Evolutionary conservation across 2,888 invertebrate species (phyloP), one percentile per base, ranked within the genome.

Genomic region (Melipona beecheii): DNA sequence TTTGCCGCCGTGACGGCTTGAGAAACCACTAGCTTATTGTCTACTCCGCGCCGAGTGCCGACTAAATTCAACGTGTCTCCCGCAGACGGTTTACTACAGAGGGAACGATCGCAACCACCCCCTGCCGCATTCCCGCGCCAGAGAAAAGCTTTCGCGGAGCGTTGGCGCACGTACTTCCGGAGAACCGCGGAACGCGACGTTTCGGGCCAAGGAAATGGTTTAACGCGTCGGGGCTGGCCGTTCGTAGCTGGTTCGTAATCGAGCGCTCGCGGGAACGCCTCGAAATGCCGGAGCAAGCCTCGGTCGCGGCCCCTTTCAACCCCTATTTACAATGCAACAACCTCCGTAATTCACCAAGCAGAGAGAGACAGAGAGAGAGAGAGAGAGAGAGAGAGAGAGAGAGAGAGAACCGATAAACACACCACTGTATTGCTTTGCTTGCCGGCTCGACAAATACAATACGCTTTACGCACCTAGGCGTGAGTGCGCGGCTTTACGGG

Each of bases 281-380:
- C 62, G 73, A 62, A 69, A 69, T 73, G 68, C 62, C 70, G 43
- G 68, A 54, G 31, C 15, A 43, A 56, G 60, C 49, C 75, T 65
- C 27, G 9, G 56, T 60, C 31, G 17, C 70, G 43, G 17, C 74
- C 66, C 66, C 78, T 79, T 79, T 70, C 86, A 80, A 75, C 81
- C 75, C 72, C 89, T 89, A 90, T 92, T 92, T 91, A 88, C 91
- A 88, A 88, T 88, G 85, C 86, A 81, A 82, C 76, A 66, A 60
- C 75, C 75, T 84, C 86, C 83, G 87, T 91, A 91, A 91, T 92
- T 92, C 87, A 89, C 66, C 86, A 70, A 43, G 74, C 75, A 83
- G 90, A 91, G 21, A 1, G 36, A 36, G 0, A 36, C 9, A 36
- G 0, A 9, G 36, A 36, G 9, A 9, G 43, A 36, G 9, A 9